phyloP scores from a whole-genome alignment of 2,888 invertebrate species.

The Bombylius discolor region DNA sequence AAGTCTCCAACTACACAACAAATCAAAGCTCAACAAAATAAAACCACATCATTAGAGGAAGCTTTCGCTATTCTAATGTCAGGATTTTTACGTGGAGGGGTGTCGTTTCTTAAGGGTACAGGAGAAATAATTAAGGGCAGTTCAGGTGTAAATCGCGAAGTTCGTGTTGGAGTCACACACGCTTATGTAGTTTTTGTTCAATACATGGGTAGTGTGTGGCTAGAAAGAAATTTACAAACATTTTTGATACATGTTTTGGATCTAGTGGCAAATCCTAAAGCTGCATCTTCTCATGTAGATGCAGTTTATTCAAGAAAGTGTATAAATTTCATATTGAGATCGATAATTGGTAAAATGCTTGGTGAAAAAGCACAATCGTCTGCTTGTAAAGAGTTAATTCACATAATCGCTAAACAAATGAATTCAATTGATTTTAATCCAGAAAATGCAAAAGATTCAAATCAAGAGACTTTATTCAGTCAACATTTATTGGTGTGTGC shows the following conservation, averaged over 20 bases:
- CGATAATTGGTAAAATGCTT: constrained; percentile 83
- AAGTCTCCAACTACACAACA: constrained; percentile 19
- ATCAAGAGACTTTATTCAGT: constrained; percentile 80
- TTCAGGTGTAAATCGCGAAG: constrained; percentile 86
- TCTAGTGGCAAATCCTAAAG: constrained; percentile 88
- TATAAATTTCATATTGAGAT: constrained; percentile 85
- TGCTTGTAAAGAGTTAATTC: constrained; percentile 87
- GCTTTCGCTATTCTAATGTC: constrained; percentile 81
- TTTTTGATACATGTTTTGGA: constrained; percentile 85
- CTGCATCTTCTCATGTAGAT: constrained; percentile 91
- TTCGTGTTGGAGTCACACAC: constrained; percentile 93
- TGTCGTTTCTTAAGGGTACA: constrained; percentile 83
- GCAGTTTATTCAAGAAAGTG: constrained; percentile 96
- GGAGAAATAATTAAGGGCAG: constrained; percentile 93
- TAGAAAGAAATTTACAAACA: constrained; percentile 79
- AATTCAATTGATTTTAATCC: constrained; percentile 87
- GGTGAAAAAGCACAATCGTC: constrained; percentile 95
- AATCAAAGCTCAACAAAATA: constrained; percentile 9
- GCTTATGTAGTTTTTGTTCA: constrained; percentile 93
- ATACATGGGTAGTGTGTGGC: constrained; percentile 86
- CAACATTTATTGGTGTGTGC: constrained; percentile 88
- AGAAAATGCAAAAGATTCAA: constrained; percentile 81
- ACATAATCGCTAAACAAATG: constrained; percentile 87
- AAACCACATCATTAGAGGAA: constrained; percentile 73
- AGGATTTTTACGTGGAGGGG: constrained; percentile 88